These are phyloP conservation scores for Proteles cristata DNA, from an alignment of 2,113 vertebrate genomes.

Conservation along the genomic window DNA sequence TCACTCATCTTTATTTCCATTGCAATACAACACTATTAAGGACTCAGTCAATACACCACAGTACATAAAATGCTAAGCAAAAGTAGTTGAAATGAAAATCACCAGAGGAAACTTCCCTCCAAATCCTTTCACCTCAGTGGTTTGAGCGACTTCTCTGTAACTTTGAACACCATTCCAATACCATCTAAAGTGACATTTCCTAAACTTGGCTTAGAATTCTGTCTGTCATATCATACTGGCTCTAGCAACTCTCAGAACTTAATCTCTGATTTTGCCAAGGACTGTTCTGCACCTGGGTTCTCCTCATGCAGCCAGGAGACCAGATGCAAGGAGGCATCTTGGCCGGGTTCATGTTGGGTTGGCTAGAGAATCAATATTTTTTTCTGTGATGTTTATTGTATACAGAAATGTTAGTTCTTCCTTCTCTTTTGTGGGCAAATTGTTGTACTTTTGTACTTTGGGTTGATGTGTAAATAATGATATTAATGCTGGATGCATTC, in stretches of 20 bases:
- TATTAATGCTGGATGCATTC: not conserved
- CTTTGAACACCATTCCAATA: not conserved
- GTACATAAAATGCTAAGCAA: not conserved
- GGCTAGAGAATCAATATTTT: not conserved
- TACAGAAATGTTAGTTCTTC: not conserved
- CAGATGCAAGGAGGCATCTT: not conserved
- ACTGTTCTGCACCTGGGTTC: constrained; percentile 2
- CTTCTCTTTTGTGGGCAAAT: not conserved
- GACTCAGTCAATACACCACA: not conserved
- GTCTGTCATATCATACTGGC: not conserved
- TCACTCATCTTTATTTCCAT: not conserved
- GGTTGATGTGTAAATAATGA: not conserved
- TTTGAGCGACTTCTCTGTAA: not conserved
- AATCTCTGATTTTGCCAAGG: constrained; percentile 31
- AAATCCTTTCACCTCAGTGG: not conserved
- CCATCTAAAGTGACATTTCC: not conserved
- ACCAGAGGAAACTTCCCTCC: not conserved
- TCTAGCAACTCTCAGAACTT: not conserved
- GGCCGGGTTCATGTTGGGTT: not conserved
- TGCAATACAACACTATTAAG: not conserved
- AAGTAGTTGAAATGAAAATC: not conserved
- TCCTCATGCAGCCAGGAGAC: not conserved
- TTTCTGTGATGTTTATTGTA: not conserved
- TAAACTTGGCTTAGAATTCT: constrained; percentile 4
- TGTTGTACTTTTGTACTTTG: not conserved